phyloP scores from a whole-genome alignment of 92 coral and sea anemone species.

The Epizoanthus illoricatus region DNA sequence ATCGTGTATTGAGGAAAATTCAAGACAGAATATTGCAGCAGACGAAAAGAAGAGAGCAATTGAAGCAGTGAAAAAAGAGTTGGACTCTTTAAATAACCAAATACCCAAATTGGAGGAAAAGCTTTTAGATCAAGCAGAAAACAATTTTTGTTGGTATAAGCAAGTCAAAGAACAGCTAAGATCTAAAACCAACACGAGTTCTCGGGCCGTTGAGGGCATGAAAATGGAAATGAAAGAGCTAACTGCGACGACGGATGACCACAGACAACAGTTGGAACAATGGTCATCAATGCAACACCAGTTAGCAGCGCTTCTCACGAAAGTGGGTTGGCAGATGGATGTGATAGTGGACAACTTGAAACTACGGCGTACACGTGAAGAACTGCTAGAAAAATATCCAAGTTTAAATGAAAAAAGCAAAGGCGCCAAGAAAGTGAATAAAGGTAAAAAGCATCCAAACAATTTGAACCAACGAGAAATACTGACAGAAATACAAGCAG shows the following conservation, averaged over 20 bases:
- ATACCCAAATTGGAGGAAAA: not conserved
- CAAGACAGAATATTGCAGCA: not conserved
- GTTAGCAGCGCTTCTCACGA: not conserved
- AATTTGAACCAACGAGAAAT: not conserved
- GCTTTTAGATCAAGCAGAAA: slow-evolving; percentile 14
- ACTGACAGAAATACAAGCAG: not conserved
- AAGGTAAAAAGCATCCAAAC: not conserved
- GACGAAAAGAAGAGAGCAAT: too few relatives aligned
- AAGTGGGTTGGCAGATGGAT: not conserved
- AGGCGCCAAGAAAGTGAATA: not conserved
- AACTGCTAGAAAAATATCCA: too few relatives aligned
- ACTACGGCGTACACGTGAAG: too few relatives aligned
- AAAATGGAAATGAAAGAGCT: not conserved
- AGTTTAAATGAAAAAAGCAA: not conserved
- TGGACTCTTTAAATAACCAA: not conserved
- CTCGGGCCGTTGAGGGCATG: not conserved
- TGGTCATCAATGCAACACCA: not conserved
- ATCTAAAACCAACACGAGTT: not conserved
- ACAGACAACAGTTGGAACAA: not conserved
- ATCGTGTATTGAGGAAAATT: not conserved
- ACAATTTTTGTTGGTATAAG: slow-evolving; percentile 17
- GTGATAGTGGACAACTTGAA: not conserved
- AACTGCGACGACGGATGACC: not conserved
- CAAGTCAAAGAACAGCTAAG: not conserved
- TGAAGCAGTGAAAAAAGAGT: not conserved